Conservation (phyloP, 2,888 invertebrate species). For the Rhagium mordax region DNA sequence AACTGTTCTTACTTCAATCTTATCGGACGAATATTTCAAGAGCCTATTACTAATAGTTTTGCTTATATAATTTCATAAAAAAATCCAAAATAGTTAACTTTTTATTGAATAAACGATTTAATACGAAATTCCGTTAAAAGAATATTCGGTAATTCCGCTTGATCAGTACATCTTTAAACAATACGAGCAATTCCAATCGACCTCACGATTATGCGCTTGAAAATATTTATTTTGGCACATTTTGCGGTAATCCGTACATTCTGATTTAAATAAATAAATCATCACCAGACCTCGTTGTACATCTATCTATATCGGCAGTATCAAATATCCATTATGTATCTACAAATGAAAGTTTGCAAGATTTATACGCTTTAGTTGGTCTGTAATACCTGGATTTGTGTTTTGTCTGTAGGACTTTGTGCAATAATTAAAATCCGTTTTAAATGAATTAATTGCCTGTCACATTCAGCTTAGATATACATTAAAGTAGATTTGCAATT, state of each 20-base stretch:
- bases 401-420: neutral
- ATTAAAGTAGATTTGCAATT: conserved; percentile 14
- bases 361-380: conserved; percentile 15
- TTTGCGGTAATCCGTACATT: neutral
- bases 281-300: neutral
- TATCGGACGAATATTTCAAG: too few relatives aligned
- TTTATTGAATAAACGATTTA: too few relatives aligned
- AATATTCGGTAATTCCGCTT: too few relatives aligned
- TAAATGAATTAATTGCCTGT: conserved; percentile 53
- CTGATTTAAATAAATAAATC: conserved; percentile 15
- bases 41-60: too few relatives aligned
- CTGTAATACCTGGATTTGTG: conserved; percentile 19
- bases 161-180: too few relatives aligned
- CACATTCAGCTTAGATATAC: conserved; percentile 43
- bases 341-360: conserved; percentile 1
- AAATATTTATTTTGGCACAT: neutral
- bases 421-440: conserved; percentile 49
- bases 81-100: too few relatives aligned
- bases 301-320: neutral
- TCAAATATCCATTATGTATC: neutral
- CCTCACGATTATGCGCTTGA: neutral
- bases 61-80: too few relatives aligned
- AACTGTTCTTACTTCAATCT: too few relatives aligned
- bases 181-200: too few relatives aligned
- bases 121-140: too few relatives aligned